These are phyloP conservation scores for Speoplatyrhinus poulsoni DNA, from an alignment of 2,113 vertebrate species.

Conservation along the genomic window DNA sequence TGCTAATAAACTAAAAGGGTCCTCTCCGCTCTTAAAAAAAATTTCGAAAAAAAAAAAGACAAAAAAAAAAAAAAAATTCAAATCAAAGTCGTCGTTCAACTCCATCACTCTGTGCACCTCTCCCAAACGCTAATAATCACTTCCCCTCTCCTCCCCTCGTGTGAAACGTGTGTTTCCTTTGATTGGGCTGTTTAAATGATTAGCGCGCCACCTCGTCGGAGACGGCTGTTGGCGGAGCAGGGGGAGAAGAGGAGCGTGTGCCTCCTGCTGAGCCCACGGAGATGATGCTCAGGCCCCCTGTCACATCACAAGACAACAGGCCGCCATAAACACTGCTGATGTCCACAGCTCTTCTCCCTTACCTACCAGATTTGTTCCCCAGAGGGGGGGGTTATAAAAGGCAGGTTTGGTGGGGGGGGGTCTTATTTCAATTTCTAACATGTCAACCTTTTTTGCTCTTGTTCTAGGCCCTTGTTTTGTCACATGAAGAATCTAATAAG, in stretches of 20 bases:
- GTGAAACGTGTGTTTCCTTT: constrained; percentile 78
- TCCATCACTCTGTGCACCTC: constrained; percentile 73
- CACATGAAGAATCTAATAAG: constrained; percentile 17
- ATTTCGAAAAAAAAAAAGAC: constrained; percentile 30
- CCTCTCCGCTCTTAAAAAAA: constrained; percentile 1
- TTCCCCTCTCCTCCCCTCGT: constrained; percentile 70
- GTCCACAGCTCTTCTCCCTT: constrained; percentile 58
- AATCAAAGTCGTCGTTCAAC: constrained; percentile 79
- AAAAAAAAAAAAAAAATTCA: constrained; percentile 60
- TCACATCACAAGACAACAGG: constrained; percentile 73
- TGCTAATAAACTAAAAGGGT: constrained; percentile 23
- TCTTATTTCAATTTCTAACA: constrained; percentile 46
- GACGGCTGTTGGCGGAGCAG: constrained; percentile 61
- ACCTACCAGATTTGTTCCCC: constrained; percentile 61
- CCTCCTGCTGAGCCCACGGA: constrained; percentile 67
- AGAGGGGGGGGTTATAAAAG: constrained; percentile 43
- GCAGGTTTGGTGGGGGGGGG: constrained; percentile 1
- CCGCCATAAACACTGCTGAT: constrained; percentile 62
- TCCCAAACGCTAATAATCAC: constrained; percentile 80
- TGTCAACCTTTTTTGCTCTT: constrained; percentile 32
- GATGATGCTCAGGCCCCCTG: constrained; percentile 67
- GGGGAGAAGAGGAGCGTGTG: constrained; percentile 54
- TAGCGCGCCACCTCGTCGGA: constrained; percentile 73
- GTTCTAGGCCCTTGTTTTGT: constrained; percentile 43
- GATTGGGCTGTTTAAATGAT: constrained; percentile 84